phyloP scores from a whole-genome alignment of 2,797 vertebrate genomes.

The Spinus olivaceus region DNA sequence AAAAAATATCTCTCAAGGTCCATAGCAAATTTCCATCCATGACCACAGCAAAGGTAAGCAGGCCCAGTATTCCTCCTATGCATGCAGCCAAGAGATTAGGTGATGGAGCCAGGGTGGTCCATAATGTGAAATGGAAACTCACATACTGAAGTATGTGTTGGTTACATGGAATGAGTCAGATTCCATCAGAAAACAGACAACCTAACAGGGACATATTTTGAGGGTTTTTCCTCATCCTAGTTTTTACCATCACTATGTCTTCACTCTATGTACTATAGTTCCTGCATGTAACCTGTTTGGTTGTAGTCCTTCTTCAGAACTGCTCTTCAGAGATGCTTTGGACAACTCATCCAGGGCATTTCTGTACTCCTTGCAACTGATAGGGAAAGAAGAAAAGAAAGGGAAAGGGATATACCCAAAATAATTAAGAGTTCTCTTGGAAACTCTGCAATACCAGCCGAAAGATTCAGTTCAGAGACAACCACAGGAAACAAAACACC shows the following conservation, averaged over 20 bases:
- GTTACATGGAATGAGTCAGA: neutral
- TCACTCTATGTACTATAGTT: neutral
- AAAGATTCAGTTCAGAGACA: neutral
- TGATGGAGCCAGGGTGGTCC: neutral
- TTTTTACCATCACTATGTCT: neutral
- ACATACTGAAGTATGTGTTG: neutral
- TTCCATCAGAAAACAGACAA: neutral
- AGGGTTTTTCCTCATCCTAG: neutral
- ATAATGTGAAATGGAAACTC: neutral
- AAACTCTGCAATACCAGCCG: neutral
- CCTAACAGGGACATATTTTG: neutral
- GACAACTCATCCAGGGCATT: constrained; percentile 92
- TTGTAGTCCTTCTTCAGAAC: constrained; percentile 81
- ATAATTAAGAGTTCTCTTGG: neutral
- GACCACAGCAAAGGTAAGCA: neutral
- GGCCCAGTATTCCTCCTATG: neutral
- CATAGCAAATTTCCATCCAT: neutral
- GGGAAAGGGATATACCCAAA: neutral
- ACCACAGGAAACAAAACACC: neutral
- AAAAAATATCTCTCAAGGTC: neutral
- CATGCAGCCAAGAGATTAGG: neutral
- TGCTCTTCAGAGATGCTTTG: constrained; percentile 76
- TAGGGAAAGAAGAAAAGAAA: neutral
- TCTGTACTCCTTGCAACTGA: constrained; percentile 96
- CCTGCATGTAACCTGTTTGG: constrained; percentile 74